Evolutionary conservation across 1,140 invertebrate species (phyloP).

Genomic region (Pantala flavescens): DNA sequence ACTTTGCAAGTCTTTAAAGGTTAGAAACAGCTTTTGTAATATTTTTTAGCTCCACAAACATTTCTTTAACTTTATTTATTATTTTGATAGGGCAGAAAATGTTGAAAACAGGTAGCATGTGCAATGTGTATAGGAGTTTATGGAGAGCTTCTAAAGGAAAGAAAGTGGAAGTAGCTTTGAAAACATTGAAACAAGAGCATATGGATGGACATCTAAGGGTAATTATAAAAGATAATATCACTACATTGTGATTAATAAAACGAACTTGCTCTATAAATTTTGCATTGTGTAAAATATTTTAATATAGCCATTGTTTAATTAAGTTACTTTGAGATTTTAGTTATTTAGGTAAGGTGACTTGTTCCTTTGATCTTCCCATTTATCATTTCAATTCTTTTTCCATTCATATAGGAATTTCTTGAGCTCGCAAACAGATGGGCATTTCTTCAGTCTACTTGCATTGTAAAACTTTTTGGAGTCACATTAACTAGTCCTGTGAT

Average conservation of each 20-base stretch:
- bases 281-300: no score
- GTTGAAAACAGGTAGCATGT: slow-evolving; percentile 46
- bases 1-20: slow-evolving; percentile 53
- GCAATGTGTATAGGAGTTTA: slow-evolving; percentile 50
- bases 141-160: slow-evolving; percentile 57
- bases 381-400: no score
- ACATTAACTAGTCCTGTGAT: slow-evolving; percentile 62
- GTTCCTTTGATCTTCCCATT: no score
- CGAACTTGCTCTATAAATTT: no score
- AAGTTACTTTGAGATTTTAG: no score
- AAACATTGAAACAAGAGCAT: slow-evolving; percentile 55
- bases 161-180: slow-evolving; percentile 62
- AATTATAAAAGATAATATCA: no score
- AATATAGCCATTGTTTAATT: no score
- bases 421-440: slow-evolving; percentile 61
- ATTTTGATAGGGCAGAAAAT: slow-evolving; percentile 43
- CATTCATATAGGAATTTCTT: slow-evolving; percentile 55
- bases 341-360: no score
- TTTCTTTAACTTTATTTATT: slow-evolving; percentile 20
- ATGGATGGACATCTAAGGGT: slow-evolving; percentile 33
- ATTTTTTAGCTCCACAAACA: slow-evolving; percentile 17
- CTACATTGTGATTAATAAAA: no score
- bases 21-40: slow-evolving; percentile 21
- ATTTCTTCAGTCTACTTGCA: slow-evolving; percentile 56
- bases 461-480: slow-evolving; percentile 63